Conservation (phyloP, 2,797 vertebrate species). For the Hapalemur alaotrensis region DNA sequence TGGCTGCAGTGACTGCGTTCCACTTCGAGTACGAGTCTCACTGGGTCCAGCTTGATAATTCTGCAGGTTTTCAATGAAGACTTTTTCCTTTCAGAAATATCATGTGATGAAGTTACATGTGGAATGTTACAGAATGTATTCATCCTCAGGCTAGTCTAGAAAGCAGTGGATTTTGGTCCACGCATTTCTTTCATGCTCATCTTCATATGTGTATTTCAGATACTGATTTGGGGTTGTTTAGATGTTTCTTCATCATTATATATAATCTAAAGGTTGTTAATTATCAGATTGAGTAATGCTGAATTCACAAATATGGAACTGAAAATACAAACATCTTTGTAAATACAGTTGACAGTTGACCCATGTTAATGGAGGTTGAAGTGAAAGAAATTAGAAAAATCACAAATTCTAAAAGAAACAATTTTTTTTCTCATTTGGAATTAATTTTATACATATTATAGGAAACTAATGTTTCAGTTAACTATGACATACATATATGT, state of each 20-base stretch:
- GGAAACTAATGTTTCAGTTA: neutral
- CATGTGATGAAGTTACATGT: neutral
- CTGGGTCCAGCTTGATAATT: neutral
- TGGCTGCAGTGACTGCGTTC: neutral
- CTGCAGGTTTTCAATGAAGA: neutral
- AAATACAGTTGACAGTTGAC: neutral
- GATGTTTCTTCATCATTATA: neutral
- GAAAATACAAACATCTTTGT: slow-evolving; percentile 32
- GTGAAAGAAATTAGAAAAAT: slow-evolving; percentile 19
- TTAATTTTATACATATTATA: neutral
- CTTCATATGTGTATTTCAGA: neutral
- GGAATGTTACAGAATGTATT: neutral
- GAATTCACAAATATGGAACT: neutral
- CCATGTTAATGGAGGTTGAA: neutral
- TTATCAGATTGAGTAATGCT: neutral
- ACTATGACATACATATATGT: neutral
- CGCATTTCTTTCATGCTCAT: neutral
- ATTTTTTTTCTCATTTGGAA: neutral
- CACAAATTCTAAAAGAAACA: neutral
- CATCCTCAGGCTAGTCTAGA: neutral
- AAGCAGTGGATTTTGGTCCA: neutral
- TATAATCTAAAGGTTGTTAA: neutral
- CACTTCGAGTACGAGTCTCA: neutral
- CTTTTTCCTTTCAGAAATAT: neutral
- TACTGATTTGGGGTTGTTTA: neutral